Conservation (phyloP, 2,113 vertebrate species). For the Megaptera novaeangliae region DNA sequence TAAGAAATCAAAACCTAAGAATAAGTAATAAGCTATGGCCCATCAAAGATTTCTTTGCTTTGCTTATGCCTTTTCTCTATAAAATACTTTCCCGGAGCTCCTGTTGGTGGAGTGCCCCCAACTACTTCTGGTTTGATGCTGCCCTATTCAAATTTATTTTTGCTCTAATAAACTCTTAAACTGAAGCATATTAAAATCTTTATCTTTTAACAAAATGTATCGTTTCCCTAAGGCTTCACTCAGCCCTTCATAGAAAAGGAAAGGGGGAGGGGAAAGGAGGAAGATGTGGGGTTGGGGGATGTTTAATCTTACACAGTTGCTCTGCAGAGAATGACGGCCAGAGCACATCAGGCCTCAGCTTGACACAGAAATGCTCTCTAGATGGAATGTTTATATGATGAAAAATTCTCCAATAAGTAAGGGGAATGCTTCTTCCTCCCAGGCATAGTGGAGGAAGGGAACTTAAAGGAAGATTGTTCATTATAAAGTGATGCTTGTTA, state of each 20-base stretch:
- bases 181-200: not conserved
- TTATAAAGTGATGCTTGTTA: not conserved
- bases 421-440: not conserved
- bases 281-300: fast-evolving
- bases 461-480: not conserved
- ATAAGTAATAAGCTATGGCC: not conserved
- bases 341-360: not conserved
- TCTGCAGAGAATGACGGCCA: not conserved
- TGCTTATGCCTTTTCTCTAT: not conserved
- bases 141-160: not conserved
- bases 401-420: not conserved
- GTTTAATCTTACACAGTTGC: not conserved
- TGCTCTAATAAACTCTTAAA: not conserved
- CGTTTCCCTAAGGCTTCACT: not conserved
- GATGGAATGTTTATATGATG: not conserved
- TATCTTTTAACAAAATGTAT: not conserved
- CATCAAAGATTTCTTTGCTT: not conserved
- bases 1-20: not conserved
- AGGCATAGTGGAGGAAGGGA: not conserved
- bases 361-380: not conserved
- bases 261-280: not conserved
- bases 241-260: not conserved
- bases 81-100: not conserved
- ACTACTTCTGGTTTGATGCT: not conserved
- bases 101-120: not conserved